phyloP scores from a whole-genome alignment of 2,113 vertebrate species.

The Nesogale talazaci region DNA sequence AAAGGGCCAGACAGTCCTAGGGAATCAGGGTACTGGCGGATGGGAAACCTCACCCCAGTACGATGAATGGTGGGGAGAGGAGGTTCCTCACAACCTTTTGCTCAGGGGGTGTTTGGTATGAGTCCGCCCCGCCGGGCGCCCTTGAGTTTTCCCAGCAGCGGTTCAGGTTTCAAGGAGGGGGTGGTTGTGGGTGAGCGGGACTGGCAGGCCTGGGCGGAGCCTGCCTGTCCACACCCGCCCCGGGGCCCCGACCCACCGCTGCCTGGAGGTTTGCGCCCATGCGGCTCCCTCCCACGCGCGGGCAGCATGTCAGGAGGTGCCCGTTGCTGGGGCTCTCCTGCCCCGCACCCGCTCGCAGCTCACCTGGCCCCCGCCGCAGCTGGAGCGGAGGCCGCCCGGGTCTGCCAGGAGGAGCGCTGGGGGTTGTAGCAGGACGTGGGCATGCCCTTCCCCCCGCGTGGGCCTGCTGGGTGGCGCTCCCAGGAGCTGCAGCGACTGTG shows the following conservation, averaged over 20 bases:
- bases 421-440: background rate
- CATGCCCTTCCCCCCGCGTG: constrained; percentile 54
- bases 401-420: background rate
- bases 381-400: background rate
- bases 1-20: background rate
- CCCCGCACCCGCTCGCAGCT: background rate
- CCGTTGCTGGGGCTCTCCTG: constrained; percentile 29
- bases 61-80: background rate
- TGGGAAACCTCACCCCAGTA: background rate
- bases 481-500: constrained; percentile 23
- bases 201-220: background rate
- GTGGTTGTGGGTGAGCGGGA: constrained; percentile 74
- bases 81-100: background rate
- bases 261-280: constrained; percentile 59
- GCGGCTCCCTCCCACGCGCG: constrained; percentile 56
- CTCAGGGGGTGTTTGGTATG: constrained; percentile 1
- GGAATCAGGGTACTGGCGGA: background rate
- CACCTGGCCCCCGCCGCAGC: constrained; percentile 8
- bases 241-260: constrained; percentile 25
- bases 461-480: constrained; percentile 44
- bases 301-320: constrained; percentile 59
- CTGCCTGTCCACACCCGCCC: constrained; percentile 62
- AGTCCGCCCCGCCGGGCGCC: constrained; percentile 71
- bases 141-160: constrained; percentile 81
- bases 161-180: constrained; percentile 81